These are phyloP conservation scores for Phrynocephalus forsythii DNA, from an alignment of 2,797 vertebrate genomes.

Conservation along the genomic window DNA sequence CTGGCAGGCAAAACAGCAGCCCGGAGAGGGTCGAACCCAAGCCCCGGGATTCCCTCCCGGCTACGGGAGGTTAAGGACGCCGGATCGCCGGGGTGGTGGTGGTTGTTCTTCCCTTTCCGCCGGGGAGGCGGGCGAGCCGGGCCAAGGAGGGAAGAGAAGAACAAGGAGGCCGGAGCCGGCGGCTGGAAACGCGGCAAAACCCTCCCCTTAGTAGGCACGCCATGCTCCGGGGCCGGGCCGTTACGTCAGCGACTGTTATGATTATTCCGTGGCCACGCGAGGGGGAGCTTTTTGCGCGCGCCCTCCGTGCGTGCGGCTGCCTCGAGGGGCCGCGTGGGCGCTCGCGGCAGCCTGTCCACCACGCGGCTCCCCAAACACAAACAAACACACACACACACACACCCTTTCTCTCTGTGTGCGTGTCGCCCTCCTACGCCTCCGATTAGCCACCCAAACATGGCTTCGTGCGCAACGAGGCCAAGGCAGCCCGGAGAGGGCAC, in stretches of 20 bases:
- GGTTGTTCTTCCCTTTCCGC: no score
- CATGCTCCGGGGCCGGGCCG: not conserved
- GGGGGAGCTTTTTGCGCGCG: not conserved
- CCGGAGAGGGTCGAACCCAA: no score
- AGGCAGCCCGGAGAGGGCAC: not conserved
- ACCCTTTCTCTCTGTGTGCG: conserved; percentile 6
- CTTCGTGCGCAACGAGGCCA: conserved; percentile 6
- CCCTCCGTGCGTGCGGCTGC: no score
- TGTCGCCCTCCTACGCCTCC: not conserved
- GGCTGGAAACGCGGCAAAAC: not conserved
- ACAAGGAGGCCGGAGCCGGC: not conserved
- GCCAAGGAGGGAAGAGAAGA: no score
- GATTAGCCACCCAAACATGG: conserved; percentile 45
- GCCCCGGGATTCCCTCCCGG: no score
- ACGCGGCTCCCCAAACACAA: not conserved
- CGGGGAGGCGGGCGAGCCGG: no score
- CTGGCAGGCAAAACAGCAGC: no score
- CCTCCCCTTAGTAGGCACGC: not conserved
- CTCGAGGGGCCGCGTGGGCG: no score
- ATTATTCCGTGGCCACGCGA: conserved; percentile 35
- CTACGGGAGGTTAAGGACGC: no score
- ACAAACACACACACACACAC: no score
- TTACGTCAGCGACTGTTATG: conserved; percentile 30
- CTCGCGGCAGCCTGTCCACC: not conserved
- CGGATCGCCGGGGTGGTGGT: no score